phyloP scores from a whole-genome alignment of 2,888 invertebrate genomes.

The Keiferia lycopersicella region DNA sequence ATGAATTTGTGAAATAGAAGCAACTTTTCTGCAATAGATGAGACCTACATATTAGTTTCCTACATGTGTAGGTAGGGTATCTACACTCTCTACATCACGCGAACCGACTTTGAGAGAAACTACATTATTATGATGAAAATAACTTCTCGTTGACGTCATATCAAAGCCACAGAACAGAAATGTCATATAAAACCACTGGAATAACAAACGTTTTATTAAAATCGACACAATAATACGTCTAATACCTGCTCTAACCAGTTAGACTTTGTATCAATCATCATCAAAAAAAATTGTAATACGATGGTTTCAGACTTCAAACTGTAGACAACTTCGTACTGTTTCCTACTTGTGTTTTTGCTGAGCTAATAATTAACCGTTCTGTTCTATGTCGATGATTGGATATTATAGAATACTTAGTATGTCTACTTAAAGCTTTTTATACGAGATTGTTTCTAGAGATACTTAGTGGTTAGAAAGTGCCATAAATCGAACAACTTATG shows the following conservation, averaged over 20 bases:
- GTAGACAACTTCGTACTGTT: neutral
- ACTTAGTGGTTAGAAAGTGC: constrained; percentile 15
- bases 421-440: neutral
- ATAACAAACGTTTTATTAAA: too few species aligned
- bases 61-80: too few species aligned
- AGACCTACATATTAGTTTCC: too few species aligned
- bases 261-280: neutral
- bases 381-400: constrained; percentile 6
- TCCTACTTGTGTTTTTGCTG: constrained; percentile 1
- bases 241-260: neutral
- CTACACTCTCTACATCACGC: too few species aligned
- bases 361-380: neutral
- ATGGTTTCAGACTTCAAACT: neutral
- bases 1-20: too few species aligned
- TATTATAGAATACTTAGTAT: constrained; percentile 11
- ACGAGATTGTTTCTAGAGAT: constrained; percentile 8
- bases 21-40: too few species aligned
- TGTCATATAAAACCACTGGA: too few species aligned
- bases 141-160: too few species aligned
- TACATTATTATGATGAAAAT: too few species aligned
- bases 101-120: too few species aligned
- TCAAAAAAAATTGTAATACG: neutral
- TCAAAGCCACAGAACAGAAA: too few species aligned
- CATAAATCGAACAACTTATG: constrained; percentile 7
- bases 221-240: neutral